Conservation (phyloP, 2,888 invertebrate genomes). For the Sthenelais limicola region DNA sequence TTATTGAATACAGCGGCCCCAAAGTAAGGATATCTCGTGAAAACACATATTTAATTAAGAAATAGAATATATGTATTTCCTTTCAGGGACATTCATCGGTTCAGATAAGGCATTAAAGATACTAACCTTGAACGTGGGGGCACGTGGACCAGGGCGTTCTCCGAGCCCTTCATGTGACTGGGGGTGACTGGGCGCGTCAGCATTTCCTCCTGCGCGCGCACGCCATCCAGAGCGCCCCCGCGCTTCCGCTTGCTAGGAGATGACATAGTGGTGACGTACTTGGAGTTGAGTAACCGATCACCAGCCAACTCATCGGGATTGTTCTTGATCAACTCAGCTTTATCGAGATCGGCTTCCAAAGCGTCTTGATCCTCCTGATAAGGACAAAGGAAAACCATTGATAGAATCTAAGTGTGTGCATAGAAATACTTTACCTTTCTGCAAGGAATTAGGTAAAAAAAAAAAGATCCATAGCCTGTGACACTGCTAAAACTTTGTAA, state of each 20-base stretch:
- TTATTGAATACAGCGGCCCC: too few relatives aligned
- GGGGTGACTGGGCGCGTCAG: constrained; percentile 68
- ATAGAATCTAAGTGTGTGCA: too few relatives aligned
- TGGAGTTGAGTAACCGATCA: constrained; percentile 67
- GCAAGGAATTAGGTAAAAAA: too few relatives aligned
- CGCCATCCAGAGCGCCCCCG: not conserved
- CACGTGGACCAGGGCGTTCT: constrained; percentile 44
- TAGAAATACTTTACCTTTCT: too few relatives aligned
- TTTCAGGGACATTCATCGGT: too few relatives aligned
- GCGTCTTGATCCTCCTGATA: constrained; percentile 73
- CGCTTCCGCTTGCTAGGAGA: constrained; percentile 1
- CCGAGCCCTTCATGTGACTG: constrained; percentile 53
- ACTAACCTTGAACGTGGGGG: constrained; percentile 44
- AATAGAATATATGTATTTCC: too few relatives aligned
- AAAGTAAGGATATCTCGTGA: too few relatives aligned
- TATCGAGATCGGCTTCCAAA: constrained; percentile 75
- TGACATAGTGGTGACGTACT: constrained; percentile 51
- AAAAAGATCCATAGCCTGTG: not conserved
- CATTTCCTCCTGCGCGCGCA: constrained; percentile 54
- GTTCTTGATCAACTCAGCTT: constrained; percentile 71
- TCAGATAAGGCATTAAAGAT: too few relatives aligned
- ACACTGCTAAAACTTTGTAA: not conserved
- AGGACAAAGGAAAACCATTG: not conserved
- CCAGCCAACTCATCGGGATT: constrained; percentile 67
- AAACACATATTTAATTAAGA: too few relatives aligned